These are phyloP conservation scores for Actinostola sp. DNA, from an alignment of 92 coral and sea anemone species.

Conservation along the genomic window DNA sequence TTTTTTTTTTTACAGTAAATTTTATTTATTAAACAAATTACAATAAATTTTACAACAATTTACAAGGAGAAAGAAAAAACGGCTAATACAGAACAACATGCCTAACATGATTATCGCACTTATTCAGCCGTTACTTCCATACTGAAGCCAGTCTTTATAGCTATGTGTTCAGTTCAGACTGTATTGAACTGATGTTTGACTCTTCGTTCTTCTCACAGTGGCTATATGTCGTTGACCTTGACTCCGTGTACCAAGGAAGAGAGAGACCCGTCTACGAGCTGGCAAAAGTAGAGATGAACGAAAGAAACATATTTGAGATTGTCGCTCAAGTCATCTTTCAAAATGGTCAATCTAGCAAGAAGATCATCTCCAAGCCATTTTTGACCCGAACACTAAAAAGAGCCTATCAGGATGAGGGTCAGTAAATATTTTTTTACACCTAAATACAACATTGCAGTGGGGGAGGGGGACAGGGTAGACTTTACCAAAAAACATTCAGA, in stretches of 20 bases:
- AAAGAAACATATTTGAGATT: slow-evolving; percentile 81
- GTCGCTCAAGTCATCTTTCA: slow-evolving; percentile 62
- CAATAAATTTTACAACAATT: too few species aligned
- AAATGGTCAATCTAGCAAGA: slow-evolving; percentile 56
- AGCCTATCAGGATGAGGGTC: slow-evolving; percentile 34
- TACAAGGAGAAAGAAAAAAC: too few species aligned
- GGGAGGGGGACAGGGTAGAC: too few species aligned
- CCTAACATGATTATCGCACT: too few species aligned
- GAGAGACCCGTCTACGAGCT: slow-evolving; percentile 84
- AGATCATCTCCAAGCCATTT: slow-evolving; percentile 65
- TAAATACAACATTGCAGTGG: too few species aligned
- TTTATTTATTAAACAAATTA: too few species aligned
- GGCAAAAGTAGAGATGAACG: slow-evolving; percentile 82
- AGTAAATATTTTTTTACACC: neutral
- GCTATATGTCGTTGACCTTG: slow-evolving; percentile 76
- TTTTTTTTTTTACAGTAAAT: too few species aligned
- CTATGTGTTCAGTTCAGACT: neutral
- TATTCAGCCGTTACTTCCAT: too few species aligned
- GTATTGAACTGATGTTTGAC: neutral
- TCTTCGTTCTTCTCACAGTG: slow-evolving; percentile 6
- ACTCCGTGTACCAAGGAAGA: slow-evolving; percentile 78
- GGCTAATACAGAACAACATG: too few species aligned
- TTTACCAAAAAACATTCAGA: too few species aligned
- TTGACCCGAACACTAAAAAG: slow-evolving; percentile 65
- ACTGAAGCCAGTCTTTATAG: neutral